Evolutionary conservation across 2,113 vertebrate genomes (phyloP).

Genomic region (Phodopus roborovskii): DNA sequence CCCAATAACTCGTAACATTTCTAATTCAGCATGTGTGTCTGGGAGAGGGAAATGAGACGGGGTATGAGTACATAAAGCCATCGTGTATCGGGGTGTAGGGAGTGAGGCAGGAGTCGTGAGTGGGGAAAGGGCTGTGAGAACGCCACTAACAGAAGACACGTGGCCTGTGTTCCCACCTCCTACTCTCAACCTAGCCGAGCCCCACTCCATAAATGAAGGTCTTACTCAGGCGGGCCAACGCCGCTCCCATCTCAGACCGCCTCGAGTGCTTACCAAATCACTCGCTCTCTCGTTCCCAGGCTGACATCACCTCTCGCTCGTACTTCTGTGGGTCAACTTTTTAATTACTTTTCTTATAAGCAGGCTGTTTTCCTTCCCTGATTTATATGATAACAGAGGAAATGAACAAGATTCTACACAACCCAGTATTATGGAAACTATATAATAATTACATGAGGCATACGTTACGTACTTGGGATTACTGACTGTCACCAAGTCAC

Average conservation of each 20-base stretch:
- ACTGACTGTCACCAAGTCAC: constrained; percentile 35
- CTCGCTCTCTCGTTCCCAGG: constrained; percentile 68
- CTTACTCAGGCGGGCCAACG: constrained; percentile 75
- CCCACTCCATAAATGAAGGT: constrained; percentile 57
- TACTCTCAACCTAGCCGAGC: constrained; percentile 56
- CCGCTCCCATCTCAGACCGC: constrained; percentile 77
- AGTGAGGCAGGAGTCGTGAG: constrained; percentile 60
- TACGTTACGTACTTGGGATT: not conserved
- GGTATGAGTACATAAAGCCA: constrained; percentile 69
- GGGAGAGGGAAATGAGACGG: not conserved
- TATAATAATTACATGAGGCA: constrained; percentile 34
- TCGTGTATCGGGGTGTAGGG: constrained; percentile 73
- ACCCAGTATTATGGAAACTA: constrained; percentile 28
- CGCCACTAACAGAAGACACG: constrained; percentile 55
- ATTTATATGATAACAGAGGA: not conserved
- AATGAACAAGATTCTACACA: constrained; percentile 3
- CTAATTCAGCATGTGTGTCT: constrained; percentile 17
- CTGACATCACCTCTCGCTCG: constrained; percentile 68
- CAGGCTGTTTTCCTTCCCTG: constrained; percentile 27
- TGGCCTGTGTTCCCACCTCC: constrained; percentile 77
- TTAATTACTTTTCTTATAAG: constrained; percentile 13
- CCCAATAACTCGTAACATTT: constrained; percentile 48
- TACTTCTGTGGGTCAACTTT: constrained; percentile 48
- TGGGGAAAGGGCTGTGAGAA: constrained; percentile 21
- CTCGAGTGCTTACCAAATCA: constrained; percentile 77